Base-by-base conservation (phyloP, 1,140 invertebrate species). In the Magallana angulata region DNA sequence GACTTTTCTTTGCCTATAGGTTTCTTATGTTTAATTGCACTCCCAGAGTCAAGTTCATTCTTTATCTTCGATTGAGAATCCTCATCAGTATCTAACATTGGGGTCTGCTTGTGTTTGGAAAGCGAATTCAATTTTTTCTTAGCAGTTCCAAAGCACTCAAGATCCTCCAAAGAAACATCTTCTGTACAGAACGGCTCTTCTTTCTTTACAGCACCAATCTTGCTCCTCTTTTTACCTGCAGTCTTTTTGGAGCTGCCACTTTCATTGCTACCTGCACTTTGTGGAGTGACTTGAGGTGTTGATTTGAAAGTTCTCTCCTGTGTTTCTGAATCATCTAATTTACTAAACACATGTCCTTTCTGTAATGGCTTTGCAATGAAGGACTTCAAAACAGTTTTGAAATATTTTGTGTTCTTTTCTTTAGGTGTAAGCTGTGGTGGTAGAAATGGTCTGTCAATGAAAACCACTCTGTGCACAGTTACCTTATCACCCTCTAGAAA, bases 401-500 rank as follows among this genome's bases (percentile, higher is more conserved):
- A 88, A 64, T 86, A 91, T 24, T 84, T 82, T 2, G 88, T 89
- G 62, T 91, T 91, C 82, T 88, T 90, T 8, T 91, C 87, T 84
- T 90, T 85, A 9, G 68, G 82, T 11, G 86, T 88, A 12, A 91
- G 18, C 14, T 88, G 83, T 30, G 86, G 84, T n/a, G 84, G n/a
- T 36, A 85, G 30, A 64, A 91, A 87, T 12, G 91, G 89, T 59
- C 89, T 90, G 64, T 91, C 91, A 80, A 91, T 87, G 68, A 87
- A 91, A 7, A 91, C 89, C 11, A 90, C 88, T 68, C 84, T 87
- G 30, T 90, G 88, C 56, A 84, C 59, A 9, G 87, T 62, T 16
- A 84, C 89, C 24, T 85, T 89, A 7, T 86, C 90, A 12, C 87
- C 87, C 16, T 89, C 88, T 90, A 76, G 30, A 90, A 89, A 30